Base-by-base conservation (phyloP, 2,113 vertebrate genomes). In the Labeo rohita region DNA sequence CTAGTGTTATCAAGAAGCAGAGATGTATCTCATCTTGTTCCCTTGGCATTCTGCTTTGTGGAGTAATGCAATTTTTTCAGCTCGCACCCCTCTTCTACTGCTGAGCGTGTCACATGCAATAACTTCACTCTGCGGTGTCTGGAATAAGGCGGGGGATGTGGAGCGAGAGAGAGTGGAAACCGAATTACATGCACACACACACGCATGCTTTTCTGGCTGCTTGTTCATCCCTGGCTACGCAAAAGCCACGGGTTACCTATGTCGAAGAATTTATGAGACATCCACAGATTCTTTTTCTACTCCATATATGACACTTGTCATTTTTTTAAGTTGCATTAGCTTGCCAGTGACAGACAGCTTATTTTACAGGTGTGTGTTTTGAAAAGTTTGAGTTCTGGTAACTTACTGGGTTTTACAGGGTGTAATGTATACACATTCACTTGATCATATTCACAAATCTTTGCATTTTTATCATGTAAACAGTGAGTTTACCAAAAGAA, bases 71-170 rank as follows among this genome's bases (percentile, higher is more conserved):
- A 84, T 65, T 84, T 77, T 54, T 72, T 86, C 68, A 68, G 28
- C 63, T 66, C 16, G 8, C 63, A 50, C 9, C 43, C 63, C 61
- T 61, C 39, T 86, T 8, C 80, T 85, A 50, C 47, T 47, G 23
- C 68, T 66, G 47, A 89, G 74, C 88, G 86, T 89, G 90, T 93
- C 93, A 90, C 91, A 90, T 89, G 87, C 89, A 92, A 92, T 92
- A 93, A 92, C 90, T 91, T 92, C 90, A 86, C 23, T 72, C 52
- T 18, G 18, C 68, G 1, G 21, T 3, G 68, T 85, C 85, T 78
- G 84, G 86, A 85, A 90, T 87, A 47, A 90, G 86, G 49, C 82
- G n/a, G 84, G 77, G 80, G 80, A 15, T 76, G 80, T 86, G 78
- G 82, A 82, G 84, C 66, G 81, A 15, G 84, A 52, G 72, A 59